Evolutionary conservation across 30 jellyfish, hydroid and myxozoan species (phyloP), one percentile per base, ranked within the genome.

Genomic region (Aurelia coerulea): DNA sequence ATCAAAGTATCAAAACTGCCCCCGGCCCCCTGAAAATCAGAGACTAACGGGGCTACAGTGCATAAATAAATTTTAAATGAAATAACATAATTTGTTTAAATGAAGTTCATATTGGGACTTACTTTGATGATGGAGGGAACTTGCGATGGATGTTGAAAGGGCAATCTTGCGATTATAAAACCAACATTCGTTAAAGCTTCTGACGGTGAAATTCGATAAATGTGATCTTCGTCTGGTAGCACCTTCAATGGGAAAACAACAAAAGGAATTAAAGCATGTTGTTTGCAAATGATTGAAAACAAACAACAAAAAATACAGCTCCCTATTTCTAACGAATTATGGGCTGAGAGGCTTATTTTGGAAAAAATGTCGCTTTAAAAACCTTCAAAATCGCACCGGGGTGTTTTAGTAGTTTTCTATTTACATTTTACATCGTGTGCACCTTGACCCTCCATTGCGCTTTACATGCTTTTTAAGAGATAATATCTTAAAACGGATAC

Each of bases 81-180:
- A 23, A 23, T 23, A 23, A 23, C 29, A 23, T 23, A 23, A 23
- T 23, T 23, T 23, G 29, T 23, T 23, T 23, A 23, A 46, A 46
- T 9, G 56, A 46, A 6, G 0, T 46, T 6, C 2, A 5, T 9
- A 4, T 46, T 9, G 12, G 13, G 12, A 46, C 56, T 46, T 79
- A 89, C 97, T 89, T 89, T 81, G 34, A 89, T 89, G 37, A 89
- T 73, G 16, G 82, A 18, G 15, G 81, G 90, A 1, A 67, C 92
- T 58, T 89, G 97, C 5, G 85, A 64, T 11, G 97, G 89, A 41
- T 80, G 97, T 23, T 75, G 92, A 70, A 89, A 89, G 10, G 90
- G 97, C 4, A 89, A 42, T 46, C 97, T 69, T 35, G 92, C 88
- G 67, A 89, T 76, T 5, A 89, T 33, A 18, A 89, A 80, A 4